Evolutionary conservation across 2,888 invertebrate species (phyloP).

Genomic region (Xestia sexstrigata): DNA sequence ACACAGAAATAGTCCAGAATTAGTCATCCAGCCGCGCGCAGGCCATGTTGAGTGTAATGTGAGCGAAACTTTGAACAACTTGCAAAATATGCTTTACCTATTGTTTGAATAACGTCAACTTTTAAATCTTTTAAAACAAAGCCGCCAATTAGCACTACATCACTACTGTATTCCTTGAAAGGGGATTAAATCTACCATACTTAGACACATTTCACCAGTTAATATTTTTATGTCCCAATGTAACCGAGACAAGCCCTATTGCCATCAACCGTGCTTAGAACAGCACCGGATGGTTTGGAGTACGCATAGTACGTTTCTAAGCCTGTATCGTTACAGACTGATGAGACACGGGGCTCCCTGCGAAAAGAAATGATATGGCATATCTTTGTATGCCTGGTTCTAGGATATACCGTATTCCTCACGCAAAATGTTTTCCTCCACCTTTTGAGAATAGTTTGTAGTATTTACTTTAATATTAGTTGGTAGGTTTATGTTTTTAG

Average conservation of each 20-base stretch:
- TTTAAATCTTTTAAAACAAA: background rate
- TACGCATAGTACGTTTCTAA: background rate
- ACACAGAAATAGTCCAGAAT: slow-evolving; percentile 79
- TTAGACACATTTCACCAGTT: background rate
- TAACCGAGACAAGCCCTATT: background rate
- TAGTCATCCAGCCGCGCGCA: slow-evolving; percentile 74
- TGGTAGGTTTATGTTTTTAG: background rate
- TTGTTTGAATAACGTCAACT: slow-evolving; percentile 18
- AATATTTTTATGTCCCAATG: background rate
- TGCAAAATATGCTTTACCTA: slow-evolving; percentile 42
- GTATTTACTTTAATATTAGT: background rate
- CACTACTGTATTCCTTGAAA: background rate
- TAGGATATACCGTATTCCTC: background rate
- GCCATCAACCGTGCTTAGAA: background rate
- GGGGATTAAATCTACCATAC: background rate
- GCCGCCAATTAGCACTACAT: background rate
- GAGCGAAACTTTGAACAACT: slow-evolving; percentile 55
- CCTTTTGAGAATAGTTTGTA: background rate
- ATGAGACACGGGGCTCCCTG: background rate
- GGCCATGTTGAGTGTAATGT: slow-evolving; percentile 39
- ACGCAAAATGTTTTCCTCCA: background rate
- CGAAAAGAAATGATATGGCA: background rate
- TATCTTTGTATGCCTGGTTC: background rate
- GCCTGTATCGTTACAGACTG: background rate
- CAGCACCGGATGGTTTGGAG: background rate